A percentile compares a stretch with the other conserved stretches of the same genome.
Conservation (phyloP, 2,797 vertebrate genomes). For the Melanotaenia parkinsoni region DNA sequence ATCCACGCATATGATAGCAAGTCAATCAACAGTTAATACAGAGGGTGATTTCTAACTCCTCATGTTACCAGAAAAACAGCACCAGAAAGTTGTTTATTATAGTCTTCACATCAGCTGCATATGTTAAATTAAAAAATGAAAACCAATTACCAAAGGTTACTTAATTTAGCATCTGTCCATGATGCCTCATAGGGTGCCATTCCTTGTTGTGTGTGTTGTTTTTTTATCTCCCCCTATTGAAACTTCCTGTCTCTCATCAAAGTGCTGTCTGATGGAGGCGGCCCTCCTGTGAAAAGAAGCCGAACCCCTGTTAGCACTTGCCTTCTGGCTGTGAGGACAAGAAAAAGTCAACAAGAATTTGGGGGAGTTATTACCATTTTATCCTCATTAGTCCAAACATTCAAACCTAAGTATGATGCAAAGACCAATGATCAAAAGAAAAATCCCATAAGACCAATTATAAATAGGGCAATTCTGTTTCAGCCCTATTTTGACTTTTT, state of each 20-base stretch:
- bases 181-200: background rate
- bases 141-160: background rate
- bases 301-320: constrained; percentile 12
- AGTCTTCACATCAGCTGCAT: background rate
- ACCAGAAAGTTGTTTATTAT: background rate
- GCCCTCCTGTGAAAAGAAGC: background rate
- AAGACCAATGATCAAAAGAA: constrained; percentile 12
- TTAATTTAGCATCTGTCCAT: background rate
- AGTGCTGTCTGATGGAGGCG: background rate
- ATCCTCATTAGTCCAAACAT: constrained; percentile 17
- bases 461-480: background rate
- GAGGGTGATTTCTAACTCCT: background rate
- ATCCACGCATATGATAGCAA: background rate
- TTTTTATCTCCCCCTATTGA: background rate
- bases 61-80: background rate
- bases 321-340: constrained; percentile 11
- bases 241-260: constrained; percentile 19
- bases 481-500: background rate
- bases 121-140: background rate
- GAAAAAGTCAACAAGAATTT: constrained; percentile 15
- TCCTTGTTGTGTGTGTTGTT: background rate
- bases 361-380: constrained; percentile 38
- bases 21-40: background rate
- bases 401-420: constrained; percentile 19
- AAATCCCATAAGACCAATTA: background rate